These are phyloP conservation scores for Antechinus flavipes DNA, from an alignment of 2,113 vertebrate genomes.

Conservation along the genomic window DNA sequence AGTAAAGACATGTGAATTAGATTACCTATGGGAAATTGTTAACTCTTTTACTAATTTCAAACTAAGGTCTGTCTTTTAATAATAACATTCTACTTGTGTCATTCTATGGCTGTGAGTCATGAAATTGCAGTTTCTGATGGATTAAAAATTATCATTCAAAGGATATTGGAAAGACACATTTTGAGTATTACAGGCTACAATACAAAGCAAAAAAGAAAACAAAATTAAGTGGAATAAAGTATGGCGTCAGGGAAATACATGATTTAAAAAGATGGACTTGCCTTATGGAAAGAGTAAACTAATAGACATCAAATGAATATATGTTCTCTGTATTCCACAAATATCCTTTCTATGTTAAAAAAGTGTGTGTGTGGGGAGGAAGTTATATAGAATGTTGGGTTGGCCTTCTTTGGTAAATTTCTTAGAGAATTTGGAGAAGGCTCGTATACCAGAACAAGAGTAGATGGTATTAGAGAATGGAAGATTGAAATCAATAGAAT, in stretches of 20 bases:
- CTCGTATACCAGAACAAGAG: background rate
- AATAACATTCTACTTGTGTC: background rate
- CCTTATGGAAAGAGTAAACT: background rate
- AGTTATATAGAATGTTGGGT: background rate
- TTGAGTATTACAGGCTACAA: background rate
- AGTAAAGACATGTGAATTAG: background rate
- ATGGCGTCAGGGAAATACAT: background rate
- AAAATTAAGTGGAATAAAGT: background rate
- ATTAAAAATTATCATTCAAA: background rate
- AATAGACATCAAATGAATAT: background rate
- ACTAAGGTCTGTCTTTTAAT: background rate
- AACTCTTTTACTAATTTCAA: background rate
- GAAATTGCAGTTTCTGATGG: background rate
- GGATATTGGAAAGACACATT: background rate
- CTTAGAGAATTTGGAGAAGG: background rate
- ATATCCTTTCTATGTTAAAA: background rate
- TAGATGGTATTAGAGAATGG: background rate
- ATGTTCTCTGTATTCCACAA: background rate
- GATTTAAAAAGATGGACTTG: background rate
- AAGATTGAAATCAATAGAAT: background rate
- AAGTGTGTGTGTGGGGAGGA: background rate
- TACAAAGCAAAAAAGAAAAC: background rate
- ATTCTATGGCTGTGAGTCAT: background rate
- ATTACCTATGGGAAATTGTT: background rate
- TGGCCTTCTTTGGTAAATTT: background rate